Evolutionary conservation across 2,888 invertebrate genomes (phyloP).

Genomic region (Aspidiotus destructor): DNA sequence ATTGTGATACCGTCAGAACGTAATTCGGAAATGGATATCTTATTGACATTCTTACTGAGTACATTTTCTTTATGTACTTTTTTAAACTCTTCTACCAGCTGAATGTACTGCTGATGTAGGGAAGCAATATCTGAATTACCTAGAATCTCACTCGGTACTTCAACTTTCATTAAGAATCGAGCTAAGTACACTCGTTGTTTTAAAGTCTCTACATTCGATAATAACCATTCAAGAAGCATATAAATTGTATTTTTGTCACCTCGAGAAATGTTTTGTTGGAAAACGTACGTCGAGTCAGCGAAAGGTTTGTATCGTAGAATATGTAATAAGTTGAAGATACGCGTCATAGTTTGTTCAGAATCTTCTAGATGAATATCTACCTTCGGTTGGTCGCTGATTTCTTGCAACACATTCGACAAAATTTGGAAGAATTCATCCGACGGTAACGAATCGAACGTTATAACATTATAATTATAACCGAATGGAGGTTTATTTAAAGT

Average conservation of each 20-base stretch:
- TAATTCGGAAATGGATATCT: conserved; percentile 63
- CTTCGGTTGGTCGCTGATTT: conserved; percentile 58
- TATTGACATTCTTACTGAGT: conserved; percentile 48
- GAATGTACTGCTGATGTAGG: conserved; percentile 61
- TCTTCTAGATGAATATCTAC: conserved; percentile 65
- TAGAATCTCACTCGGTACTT: conserved; percentile 63
- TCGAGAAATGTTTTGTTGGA: conserved; percentile 55
- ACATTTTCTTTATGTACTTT: conserved; percentile 62
- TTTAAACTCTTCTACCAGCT: conserved; percentile 70
- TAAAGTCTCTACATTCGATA: conserved; percentile 61
- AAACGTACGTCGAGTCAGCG: conserved; percentile 46
- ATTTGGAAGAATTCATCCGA: conserved; percentile 53
- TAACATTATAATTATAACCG: conserved; percentile 64
- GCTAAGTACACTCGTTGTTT: conserved; percentile 77
- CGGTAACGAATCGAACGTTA: conserved; percentile 72
- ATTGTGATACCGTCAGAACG: conserved; percentile 74
- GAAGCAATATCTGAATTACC: conserved; percentile 63
- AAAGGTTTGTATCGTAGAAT: conserved; percentile 71
- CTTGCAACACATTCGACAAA: conserved; percentile 63
- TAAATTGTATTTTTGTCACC: conserved; percentile 67
- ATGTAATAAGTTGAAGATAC: conserved; percentile 59
- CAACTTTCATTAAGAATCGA: conserved; percentile 54
- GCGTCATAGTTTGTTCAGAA: conserved; percentile 62
- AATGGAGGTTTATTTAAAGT: conserved; percentile 64
- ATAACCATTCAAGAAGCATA: conserved; percentile 69